Evolutionary conservation across 2,113 vertebrate species (phyloP).

Genomic region (Cyanoderma ruficeps): DNA sequence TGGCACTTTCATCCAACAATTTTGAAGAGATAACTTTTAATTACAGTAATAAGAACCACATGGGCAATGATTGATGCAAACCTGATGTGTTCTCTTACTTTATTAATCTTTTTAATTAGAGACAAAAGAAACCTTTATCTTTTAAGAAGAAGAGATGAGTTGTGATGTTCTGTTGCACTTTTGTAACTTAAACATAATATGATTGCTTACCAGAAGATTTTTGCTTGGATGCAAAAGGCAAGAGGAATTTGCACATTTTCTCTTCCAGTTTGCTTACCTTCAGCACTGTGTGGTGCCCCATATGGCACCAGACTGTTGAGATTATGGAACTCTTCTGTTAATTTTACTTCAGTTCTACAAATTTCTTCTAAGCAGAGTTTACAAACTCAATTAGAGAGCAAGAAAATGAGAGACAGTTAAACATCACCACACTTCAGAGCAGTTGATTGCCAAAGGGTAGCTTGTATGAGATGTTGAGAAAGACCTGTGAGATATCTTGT

Average conservation of each 20-base stretch:
- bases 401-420: neutral
- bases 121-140: slow-evolving; percentile 84
- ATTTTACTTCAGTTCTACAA: neutral
- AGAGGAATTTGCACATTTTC: neutral
- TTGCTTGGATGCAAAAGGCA: slow-evolving; percentile 74
- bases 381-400: neutral
- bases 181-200: slow-evolving; percentile 75
- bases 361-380: neutral
- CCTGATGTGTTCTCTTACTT: slow-evolving; percentile 76
- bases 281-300: neutral
- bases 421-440: neutral
- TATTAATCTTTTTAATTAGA: slow-evolving; percentile 83
- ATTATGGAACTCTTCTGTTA: neutral
- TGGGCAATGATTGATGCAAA: slow-evolving; percentile 78
- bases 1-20: slow-evolving; percentile 76
- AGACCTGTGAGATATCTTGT: neutral
- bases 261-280: neutral
- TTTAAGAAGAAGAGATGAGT: slow-evolving; percentile 75
- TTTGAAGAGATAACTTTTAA: slow-evolving; percentile 81
- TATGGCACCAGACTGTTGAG: neutral
- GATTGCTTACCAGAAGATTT: slow-evolving; percentile 69
- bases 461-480: neutral
- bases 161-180: slow-evolving; percentile 74
- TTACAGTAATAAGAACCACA: slow-evolving; percentile 81
- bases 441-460: neutral